Conservation (phyloP, 2,113 vertebrate species). For the Alligator mississippiensis region DNA sequence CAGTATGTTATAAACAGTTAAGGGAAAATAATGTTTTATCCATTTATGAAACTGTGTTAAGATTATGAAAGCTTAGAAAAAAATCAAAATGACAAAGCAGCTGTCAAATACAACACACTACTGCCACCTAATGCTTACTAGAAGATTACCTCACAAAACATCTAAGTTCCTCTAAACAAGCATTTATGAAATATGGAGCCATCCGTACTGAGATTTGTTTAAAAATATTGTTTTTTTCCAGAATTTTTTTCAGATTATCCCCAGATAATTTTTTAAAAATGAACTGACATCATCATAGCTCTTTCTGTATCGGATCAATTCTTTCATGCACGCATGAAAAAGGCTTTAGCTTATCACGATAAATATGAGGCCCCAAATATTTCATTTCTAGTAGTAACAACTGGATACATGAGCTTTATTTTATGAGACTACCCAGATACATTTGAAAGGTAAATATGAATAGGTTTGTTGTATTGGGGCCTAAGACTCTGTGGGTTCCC, state of each 20-base stretch:
- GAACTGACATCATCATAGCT: not conserved
- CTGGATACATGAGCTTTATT: rapidly evolving
- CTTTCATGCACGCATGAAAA: not conserved
- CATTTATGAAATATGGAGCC: not conserved
- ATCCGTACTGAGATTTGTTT: not conserved
- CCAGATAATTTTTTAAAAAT: not conserved
- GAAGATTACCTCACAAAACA: constrained; percentile 13
- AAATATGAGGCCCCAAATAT: rapidly evolving
- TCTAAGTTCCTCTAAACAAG: not conserved
- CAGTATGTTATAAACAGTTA: constrained; percentile 1
- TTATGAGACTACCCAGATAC: not conserved
- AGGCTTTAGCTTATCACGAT: not conserved
- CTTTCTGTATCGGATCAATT: not conserved
- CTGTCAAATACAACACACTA: constrained; percentile 85
- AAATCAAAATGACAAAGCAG: constrained; percentile 36
- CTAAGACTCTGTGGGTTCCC: not conserved
- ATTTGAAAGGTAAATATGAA: not conserved
- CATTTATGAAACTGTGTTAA: constrained; percentile 22
- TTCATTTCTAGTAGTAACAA: not conserved
- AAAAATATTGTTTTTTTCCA: not conserved
- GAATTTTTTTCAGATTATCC: not conserved
- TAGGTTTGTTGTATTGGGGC: not conserved
- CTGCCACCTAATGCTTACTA: constrained; percentile 90
- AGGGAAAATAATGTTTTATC: constrained; percentile 25
- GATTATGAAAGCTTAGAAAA: constrained; percentile 17